Conservation (phyloP, 2,888 invertebrate species). For the Teinopalpus imperialis region DNA sequence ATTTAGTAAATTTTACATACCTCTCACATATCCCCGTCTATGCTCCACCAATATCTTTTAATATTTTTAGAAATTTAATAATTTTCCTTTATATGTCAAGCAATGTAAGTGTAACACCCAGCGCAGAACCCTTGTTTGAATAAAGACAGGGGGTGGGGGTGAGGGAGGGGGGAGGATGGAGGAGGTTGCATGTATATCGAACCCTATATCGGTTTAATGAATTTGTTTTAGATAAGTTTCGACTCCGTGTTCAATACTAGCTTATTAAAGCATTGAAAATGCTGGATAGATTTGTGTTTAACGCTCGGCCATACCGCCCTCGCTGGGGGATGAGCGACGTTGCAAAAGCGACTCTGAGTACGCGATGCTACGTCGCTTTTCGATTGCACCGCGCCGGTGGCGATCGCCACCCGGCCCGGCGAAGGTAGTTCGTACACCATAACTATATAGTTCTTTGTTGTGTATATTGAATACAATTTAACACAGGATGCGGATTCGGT, state of each 20-base stretch:
- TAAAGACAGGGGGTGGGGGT: constrained; percentile 1
- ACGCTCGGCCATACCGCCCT: background rate
- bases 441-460: constrained; percentile 44
- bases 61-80: too few species aligned
- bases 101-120: background rate
- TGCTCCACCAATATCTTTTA: too few species aligned
- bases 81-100: background rate
- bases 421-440: constrained; percentile 27
- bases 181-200: constrained; percentile 22
- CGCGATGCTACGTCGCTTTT: constrained; percentile 4
- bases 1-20: too few species aligned
- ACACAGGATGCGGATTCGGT: constrained; percentile 34
- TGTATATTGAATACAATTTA: constrained; percentile 50
- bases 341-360: constrained; percentile 10
- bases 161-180: too few species aligned
- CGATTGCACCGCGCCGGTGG: background rate
- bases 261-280: constrained; percentile 43
- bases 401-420: background rate
- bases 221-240: constrained; percentile 24
- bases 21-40: too few species aligned
- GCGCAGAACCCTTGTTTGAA: background rate
- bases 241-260: constrained; percentile 31
- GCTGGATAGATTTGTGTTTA: constrained; percentile 31
- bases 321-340: background rate
- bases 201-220: constrained; percentile 21